Conservation (phyloP, 2,113 vertebrate species). For the Otocyon megalotis region DNA sequence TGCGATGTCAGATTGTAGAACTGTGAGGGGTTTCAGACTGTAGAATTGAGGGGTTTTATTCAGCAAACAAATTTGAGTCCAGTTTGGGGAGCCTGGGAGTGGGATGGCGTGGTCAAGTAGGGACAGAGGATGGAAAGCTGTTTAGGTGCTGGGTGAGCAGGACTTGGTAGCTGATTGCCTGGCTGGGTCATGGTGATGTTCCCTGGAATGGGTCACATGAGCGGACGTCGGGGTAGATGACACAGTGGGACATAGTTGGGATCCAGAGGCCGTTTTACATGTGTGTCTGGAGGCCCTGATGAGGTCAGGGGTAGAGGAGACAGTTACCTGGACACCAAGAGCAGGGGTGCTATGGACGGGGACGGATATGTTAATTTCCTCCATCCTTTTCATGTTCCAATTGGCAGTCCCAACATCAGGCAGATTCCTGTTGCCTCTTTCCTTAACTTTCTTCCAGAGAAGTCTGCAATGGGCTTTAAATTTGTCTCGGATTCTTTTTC, state of each 20-base stretch:
- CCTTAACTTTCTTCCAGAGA: not conserved
- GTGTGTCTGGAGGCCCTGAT: not conserved
- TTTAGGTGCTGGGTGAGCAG: not conserved
- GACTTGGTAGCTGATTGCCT: not conserved
- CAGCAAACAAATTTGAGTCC: not conserved
- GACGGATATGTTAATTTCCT: not conserved
- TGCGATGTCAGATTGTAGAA: not conserved
- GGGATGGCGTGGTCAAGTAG: accelerated
- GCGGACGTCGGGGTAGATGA: not conserved
- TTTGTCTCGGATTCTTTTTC: not conserved
- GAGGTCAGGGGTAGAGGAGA: not conserved
- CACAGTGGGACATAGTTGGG: not conserved
- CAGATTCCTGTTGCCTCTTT: not conserved
- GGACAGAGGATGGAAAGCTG: no score
- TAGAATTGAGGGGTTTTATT: not conserved
- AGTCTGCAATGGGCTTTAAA: not conserved
- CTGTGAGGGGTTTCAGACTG: not conserved
- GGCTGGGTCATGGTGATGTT: not conserved
- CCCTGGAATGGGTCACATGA: not conserved
- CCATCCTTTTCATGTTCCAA: not conserved
- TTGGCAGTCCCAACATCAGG: not conserved
- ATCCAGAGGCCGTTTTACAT: not conserved
- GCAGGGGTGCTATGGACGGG: not conserved
- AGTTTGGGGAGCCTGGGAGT: not conserved
- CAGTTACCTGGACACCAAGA: not conserved